Conservation (phyloP, 2,113 vertebrate genomes). For the Phyllostomus discolor region DNA sequence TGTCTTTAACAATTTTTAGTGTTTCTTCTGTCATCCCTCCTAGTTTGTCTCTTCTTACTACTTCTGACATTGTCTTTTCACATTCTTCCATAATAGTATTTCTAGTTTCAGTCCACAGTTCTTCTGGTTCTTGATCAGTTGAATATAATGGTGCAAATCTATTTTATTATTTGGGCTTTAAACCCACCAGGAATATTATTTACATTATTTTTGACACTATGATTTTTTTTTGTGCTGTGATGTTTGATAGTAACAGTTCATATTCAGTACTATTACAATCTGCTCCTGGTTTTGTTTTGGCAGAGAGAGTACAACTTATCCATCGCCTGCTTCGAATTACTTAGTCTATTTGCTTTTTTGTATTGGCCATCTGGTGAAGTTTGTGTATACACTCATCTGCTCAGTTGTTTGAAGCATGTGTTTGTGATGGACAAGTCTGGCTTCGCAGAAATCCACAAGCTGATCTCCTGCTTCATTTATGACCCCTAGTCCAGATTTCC, state of each 20-base stretch:
- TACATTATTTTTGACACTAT: background rate
- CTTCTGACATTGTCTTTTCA: background rate
- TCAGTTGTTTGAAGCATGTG: background rate
- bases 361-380: background rate
- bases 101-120: background rate
- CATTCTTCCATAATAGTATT: background rate
- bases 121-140: background rate
- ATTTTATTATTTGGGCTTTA: background rate
- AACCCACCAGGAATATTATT: background rate
- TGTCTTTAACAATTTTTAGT: background rate
- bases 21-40: background rate
- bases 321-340: background rate
- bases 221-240: background rate
- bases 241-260: background rate
- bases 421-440: background rate
- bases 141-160: background rate
- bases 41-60: background rate
- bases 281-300: background rate
- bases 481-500: background rate
- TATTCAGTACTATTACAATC: background rate
- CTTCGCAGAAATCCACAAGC: background rate
- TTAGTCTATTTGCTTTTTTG: background rate
- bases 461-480: background rate
- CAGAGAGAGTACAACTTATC: background rate
- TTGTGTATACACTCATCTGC: background rate